A percentile compares a stretch with the other conserved stretches of the same genome.
Evolutionary conservation across 2,113 vertebrate species (phyloP).

Genomic region (Jaculus jaculus): DNA sequence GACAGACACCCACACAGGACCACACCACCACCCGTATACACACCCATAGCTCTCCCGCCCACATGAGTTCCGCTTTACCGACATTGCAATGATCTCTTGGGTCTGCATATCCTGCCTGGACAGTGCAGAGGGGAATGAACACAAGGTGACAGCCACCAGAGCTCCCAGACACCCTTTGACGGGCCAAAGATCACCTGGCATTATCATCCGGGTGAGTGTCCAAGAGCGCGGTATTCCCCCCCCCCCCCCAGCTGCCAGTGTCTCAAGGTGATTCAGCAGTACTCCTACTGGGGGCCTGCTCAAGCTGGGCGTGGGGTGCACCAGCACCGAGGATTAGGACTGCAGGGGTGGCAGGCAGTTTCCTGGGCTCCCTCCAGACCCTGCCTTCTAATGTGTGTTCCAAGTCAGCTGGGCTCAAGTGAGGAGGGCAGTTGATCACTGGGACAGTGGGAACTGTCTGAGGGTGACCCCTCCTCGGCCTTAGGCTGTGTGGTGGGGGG

Average conservation of each 20-base stretch:
- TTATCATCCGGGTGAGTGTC: neutral
- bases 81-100: neutral
- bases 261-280: too few species aligned
- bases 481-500: rapidly evolving
- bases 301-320: too few species aligned
- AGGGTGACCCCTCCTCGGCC: neutral
- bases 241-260: neutral
- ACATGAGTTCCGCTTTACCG: neutral
- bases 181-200: neutral
- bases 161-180: neutral
- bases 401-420: neutral
- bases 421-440: neutral
- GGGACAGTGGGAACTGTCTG: rapidly evolving
- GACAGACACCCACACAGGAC: neutral
- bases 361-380: neutral
- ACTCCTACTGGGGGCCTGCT: too few species aligned
- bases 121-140: neutral
- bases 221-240: neutral
- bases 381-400: neutral
- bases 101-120: neutral
- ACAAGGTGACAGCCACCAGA: too few species aligned
- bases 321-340: too few species aligned
- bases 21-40: neutral
- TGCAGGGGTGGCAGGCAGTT: too few species aligned
- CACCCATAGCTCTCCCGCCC: neutral